phyloP scores from a whole-genome alignment of 92 coral and sea anemone species.

The Phenganax subtilis region DNA sequence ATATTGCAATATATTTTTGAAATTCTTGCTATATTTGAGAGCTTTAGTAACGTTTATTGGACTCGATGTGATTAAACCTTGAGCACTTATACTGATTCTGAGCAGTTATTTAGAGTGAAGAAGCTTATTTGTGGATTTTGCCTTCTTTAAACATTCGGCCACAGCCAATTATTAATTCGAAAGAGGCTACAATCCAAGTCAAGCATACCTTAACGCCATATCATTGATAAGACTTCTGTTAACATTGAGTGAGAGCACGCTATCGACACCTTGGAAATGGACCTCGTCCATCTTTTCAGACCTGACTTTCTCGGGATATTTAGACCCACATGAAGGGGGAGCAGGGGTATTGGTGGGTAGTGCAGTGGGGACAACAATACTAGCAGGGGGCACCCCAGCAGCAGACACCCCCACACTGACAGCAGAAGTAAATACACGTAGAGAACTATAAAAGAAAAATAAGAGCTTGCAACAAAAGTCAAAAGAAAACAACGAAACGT shows the following conservation, averaged over 20 bases:
- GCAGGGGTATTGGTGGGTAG: slow-evolving; percentile 88
- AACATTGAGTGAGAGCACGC: slow-evolving; percentile 6
- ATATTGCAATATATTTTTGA: no score
- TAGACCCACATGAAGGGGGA: slow-evolving; percentile 56
- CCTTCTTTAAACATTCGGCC: no score
- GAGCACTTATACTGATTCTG: no score
- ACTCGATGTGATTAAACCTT: no score
- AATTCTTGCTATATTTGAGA: no score
- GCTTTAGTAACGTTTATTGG: no score
- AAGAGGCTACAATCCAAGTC: background rate
- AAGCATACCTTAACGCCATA: slow-evolving; percentile 8
- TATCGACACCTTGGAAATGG: slow-evolving; percentile 30
- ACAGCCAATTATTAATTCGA: no score
- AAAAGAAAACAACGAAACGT: no score
- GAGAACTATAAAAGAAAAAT: slow-evolving; percentile 20
- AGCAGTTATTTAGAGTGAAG: no score
- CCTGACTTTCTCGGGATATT: slow-evolving; percentile 1
- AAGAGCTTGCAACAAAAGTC: no score
- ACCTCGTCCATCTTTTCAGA: slow-evolving; percentile 23
- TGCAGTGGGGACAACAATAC: slow-evolving; percentile 57
- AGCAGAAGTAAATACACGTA: slow-evolving; percentile 54
- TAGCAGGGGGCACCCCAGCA: slow-evolving; percentile 83
- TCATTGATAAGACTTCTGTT: slow-evolving; percentile 19
- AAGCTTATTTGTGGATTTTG: no score
- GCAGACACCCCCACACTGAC: slow-evolving; percentile 67